Evolutionary conservation across 2,113 vertebrate species (phyloP).

Genomic region (Ptyas mucosa): DNA sequence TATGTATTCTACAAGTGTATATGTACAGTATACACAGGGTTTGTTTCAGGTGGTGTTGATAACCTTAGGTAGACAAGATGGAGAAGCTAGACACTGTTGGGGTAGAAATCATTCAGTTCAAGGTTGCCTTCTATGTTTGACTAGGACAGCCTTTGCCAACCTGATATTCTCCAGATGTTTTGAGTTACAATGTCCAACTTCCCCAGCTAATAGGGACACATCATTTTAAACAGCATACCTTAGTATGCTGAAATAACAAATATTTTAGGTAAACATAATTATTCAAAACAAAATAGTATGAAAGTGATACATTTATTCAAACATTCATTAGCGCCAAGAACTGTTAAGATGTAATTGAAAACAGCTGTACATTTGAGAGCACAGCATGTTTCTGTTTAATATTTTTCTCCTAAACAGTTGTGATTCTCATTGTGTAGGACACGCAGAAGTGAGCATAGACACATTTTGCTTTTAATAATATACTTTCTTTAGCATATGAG

Average conservation of each 20-base stretch:
- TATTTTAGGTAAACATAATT: conserved; percentile 31
- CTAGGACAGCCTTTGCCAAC: too few species aligned
- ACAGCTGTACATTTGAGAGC: conserved; percentile 40
- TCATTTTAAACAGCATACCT: not conserved
- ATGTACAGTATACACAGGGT: too few species aligned
- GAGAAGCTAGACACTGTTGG: too few species aligned
- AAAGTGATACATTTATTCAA: conserved; percentile 81
- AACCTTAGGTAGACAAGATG: too few species aligned
- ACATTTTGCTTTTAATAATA: not conserved
- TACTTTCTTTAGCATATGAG: conserved; percentile 17
- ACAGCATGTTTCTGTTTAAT: conserved; percentile 29
- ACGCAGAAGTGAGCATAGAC: not conserved
- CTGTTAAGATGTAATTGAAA: conserved; percentile 49
- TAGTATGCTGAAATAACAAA: not conserved
- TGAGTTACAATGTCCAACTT: too few species aligned
- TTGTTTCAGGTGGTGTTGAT: too few species aligned
- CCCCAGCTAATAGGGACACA: too few species aligned
- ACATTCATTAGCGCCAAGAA: conserved; percentile 76
- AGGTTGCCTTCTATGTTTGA: too few species aligned
- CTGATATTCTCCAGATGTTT: too few species aligned
- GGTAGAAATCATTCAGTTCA: too few species aligned
- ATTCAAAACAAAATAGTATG: conserved; percentile 52
- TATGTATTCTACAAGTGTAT: too few species aligned
- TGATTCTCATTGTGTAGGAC: not conserved
- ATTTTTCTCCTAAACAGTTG: conserved; percentile 13